These are phyloP conservation scores for Umimayanthus chanpuru DNA, from an alignment of 92 coral and sea anemone genomes.

Conservation along the genomic window DNA sequence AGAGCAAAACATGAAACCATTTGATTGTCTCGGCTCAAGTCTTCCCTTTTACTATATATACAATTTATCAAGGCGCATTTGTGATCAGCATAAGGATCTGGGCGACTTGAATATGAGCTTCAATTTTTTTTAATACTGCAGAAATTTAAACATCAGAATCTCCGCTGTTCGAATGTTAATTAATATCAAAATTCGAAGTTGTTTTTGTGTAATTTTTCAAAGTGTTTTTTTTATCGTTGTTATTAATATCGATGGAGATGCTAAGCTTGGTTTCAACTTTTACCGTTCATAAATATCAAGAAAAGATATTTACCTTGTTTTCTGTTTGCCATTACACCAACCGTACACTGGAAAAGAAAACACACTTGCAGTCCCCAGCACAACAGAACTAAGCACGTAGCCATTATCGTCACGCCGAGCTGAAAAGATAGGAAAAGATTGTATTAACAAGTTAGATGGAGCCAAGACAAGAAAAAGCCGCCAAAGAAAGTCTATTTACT, in stretches of 20 bases:
- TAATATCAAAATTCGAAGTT: neutral
- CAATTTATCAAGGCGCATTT: neutral
- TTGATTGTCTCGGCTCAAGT: neutral
- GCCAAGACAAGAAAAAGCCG: constrained; percentile 7
- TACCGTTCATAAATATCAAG: neutral
- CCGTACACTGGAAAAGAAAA: neutral
- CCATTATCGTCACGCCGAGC: constrained; percentile 41
- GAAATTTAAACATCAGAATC: neutral
- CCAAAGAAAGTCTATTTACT: constrained; percentile 6
- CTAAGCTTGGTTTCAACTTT: neutral
- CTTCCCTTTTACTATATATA: neutral
- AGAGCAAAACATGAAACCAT: neutral
- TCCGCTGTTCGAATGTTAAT: neutral
- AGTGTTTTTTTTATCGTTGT: neutral
- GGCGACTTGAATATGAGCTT: neutral
- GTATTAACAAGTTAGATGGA: constrained; percentile 15
- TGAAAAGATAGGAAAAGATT: constrained; percentile 13
- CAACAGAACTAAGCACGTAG: neutral
- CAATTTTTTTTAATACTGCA: neutral
- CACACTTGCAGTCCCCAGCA: neutral
- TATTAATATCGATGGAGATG: neutral
- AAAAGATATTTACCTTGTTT: constrained; percentile 23
- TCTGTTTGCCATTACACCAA: neutral
- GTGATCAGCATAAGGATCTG: neutral
- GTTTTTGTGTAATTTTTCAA: neutral